A percentile compares a stretch with the other conserved stretches of the same genome.
Conservation (phyloP, 2,888 invertebrate species). For the Macrophya alboannulata region DNA sequence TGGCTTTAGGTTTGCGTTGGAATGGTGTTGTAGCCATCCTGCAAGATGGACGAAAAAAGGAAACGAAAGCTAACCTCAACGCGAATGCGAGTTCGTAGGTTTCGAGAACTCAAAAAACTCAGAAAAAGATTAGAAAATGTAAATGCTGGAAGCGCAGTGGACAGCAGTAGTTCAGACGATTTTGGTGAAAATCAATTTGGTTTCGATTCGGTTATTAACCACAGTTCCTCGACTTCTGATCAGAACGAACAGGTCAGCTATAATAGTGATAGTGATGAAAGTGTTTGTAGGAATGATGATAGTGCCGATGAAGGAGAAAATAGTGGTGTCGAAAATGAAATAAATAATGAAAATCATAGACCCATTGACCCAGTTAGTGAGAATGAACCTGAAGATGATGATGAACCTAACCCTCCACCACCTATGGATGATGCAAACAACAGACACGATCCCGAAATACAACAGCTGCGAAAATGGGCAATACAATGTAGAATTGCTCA, state of each 20-base stretch:
- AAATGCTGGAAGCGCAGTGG: background rate
- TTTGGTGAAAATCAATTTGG: slow-evolving; percentile 16
- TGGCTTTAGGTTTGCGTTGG: background rate
- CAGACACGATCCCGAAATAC: background rate
- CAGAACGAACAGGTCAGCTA: slow-evolving; percentile 26
- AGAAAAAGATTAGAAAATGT: background rate
- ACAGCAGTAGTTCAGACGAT: slow-evolving; percentile 13
- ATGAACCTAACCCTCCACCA: slow-evolving; percentile 3
- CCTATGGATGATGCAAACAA: background rate
- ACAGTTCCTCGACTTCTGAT: slow-evolving; percentile 13
- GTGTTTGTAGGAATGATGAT: background rate
- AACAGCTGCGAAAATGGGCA: slow-evolving; percentile 19
- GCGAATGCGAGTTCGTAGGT: background rate
- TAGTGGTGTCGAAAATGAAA: slow-evolving; percentile 5
- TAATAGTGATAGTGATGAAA: slow-evolving; percentile 11
- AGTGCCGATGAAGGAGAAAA: background rate
- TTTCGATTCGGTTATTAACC: slow-evolving; percentile 15
- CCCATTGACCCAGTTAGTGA: background rate
- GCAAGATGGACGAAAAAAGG: slow-evolving; percentile 11
- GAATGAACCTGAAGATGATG: slow-evolving; percentile 7
- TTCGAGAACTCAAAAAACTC: slow-evolving; percentile 24
- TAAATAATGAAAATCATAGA: background rate
- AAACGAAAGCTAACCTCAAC: slow-evolving; percentile 34
- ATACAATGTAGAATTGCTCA: slow-evolving; percentile 20
- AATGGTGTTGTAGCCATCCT: background rate